Base-by-base conservation (phyloP, 2,797 vertebrate species). In the Labeo calbasu region DNA sequence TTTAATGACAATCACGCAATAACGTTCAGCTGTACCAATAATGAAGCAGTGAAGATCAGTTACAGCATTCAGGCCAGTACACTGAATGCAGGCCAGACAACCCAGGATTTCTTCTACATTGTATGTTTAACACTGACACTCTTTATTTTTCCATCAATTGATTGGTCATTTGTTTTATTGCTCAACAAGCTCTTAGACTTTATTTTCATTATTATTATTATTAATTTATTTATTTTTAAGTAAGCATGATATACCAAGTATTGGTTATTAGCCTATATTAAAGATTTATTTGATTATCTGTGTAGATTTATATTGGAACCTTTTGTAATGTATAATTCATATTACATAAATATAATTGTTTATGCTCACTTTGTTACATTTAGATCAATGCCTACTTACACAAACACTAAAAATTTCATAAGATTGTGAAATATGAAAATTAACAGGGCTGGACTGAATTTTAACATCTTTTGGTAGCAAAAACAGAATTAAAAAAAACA, bases 61-160 rank as follows among this genome's bases (percentile, higher is more conserved):
- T 97, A 96, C 88, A 90, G 94, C 77, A 92, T 98, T 75, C 94
- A 93, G 66, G 92, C 88, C 8, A 71, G 90, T 0, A 94, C 93
- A 48, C 94, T 96, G 4, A 80, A 43, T 5, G 71, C 89, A 0
- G 76, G 21, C 9, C 92, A 89, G 15, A 88, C 90, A 23, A 69
- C 50, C 15, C 65, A 95, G 0, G 66, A 91, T 53, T 95, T 97
- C 92, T 96, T 93, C 88, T 97, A 96, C 77, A 66, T 96, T 91
- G 97, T 97, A 81, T 88, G 46, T 90, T 51, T n/a, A 50, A 66
- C 23, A 11, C 19, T 25, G 9, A 53, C 25, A 25, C 4, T 50
- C 7, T 66, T 57, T 32, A 32, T 32, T 3, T 32, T 32, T 32
- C n/a, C n/a, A n/a, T n/a, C n/a, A n/a, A n/a, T n/a, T n/a, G n/a